Conservation (phyloP, 1,140 invertebrate species). For the Drosophila tristis region DNA sequence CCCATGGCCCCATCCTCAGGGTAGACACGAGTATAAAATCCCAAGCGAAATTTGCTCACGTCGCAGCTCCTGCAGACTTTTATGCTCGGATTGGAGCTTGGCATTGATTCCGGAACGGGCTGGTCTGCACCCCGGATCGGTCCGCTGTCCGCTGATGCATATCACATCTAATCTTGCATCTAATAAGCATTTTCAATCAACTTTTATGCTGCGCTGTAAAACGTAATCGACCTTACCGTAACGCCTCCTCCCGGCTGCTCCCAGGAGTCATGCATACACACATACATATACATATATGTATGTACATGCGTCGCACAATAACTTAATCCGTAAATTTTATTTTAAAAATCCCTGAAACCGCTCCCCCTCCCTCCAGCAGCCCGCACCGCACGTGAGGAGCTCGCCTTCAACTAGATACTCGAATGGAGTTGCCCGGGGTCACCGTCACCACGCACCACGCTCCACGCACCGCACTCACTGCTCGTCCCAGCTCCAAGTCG, state of each 20-base stretch:
- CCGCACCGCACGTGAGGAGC: constrained; percentile 28
- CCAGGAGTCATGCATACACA: constrained; percentile 42
- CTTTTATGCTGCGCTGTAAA: constrained; percentile 83
- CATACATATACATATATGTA: background rate
- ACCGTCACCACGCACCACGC: constrained; percentile 4
- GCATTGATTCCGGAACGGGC: constrained; percentile 63
- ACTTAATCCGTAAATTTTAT: constrained; percentile 84
- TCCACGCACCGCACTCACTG: constrained; percentile 2
- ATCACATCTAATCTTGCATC: constrained; percentile 84
- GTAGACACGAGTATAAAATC: constrained; percentile 33
- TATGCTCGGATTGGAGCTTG: constrained; percentile 59
- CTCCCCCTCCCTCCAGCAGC: constrained; percentile 18
- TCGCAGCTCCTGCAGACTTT: constrained; percentile 62
- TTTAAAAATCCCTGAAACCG: constrained; percentile 79
- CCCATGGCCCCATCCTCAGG: background rate
- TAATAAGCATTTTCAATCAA: constrained; percentile 84
- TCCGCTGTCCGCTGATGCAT: constrained; percentile 48
- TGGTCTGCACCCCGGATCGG: constrained; percentile 32
- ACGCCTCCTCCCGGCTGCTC: constrained; percentile 19
- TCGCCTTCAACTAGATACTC: constrained; percentile 23
- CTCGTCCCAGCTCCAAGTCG: constrained; percentile 3
- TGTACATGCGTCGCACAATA: constrained; percentile 64
- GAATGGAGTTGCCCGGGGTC: constrained; percentile 20
- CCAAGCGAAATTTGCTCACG: constrained; percentile 72
- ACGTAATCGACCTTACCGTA: constrained; percentile 79